These are phyloP conservation scores for Anniella stebbinsi DNA, from an alignment of 2,797 vertebrate genomes.

Conservation along the genomic window DNA sequence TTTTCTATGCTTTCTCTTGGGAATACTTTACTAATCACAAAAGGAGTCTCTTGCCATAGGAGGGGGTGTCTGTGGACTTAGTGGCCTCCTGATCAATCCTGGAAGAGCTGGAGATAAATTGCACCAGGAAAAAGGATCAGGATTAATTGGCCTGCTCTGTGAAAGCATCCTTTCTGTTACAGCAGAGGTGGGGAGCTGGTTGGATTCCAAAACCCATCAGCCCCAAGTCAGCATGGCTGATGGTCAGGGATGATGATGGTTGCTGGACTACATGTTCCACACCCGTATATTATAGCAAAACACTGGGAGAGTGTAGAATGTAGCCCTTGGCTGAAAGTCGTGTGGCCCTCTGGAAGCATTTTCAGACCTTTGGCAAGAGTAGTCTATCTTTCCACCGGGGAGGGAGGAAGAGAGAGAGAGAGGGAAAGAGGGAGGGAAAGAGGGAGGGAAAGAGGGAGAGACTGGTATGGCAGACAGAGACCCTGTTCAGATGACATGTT, in stretches of 20 bases:
- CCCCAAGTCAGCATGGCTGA: not conserved
- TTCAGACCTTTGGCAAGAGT: too few relatives aligned
- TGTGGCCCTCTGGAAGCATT: too few relatives aligned
- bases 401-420: too few relatives aligned
- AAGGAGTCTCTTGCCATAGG: not conserved
- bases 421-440: too few relatives aligned
- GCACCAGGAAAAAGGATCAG: not conserved
- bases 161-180: not conserved
- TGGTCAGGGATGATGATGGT: not conserved
- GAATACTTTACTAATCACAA: not conserved
- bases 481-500: too few relatives aligned
- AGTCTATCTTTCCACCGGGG: too few relatives aligned
- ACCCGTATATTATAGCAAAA: not conserved
- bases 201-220: not conserved
- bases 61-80: not conserved
- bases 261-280: not conserved
- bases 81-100: not conserved
- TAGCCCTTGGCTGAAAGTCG: too few relatives aligned
- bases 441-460: too few relatives aligned
- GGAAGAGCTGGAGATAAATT: too few relatives aligned
- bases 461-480: too few relatives aligned
- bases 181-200: not conserved
- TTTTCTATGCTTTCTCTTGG: not conserved
- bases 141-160: not conserved
- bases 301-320: not conserved